These are phyloP conservation scores for Etheostoma spectabile DNA, from an alignment of 2,113 vertebrate species.

Conservation along the genomic window DNA sequence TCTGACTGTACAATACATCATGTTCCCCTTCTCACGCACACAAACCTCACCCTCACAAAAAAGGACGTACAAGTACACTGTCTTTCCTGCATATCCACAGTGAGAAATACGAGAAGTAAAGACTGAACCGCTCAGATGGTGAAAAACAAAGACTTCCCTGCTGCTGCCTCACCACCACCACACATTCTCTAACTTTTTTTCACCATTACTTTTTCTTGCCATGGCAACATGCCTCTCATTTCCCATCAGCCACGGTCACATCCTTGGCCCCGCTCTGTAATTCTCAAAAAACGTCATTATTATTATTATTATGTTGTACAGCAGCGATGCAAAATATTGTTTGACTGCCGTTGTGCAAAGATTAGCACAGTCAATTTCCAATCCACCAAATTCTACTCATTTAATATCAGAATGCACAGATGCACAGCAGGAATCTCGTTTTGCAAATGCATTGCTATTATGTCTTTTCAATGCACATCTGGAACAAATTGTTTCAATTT, in stretches of 20 bases:
- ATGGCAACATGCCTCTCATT: slow-evolving; percentile 64
- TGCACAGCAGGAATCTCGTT: slow-evolving; percentile 17
- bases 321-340: slow-evolving; percentile 11
- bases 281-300: slow-evolving; percentile 50
- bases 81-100: neutral
- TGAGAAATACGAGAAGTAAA: slow-evolving; percentile 45
- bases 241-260: slow-evolving; percentile 68
- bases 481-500: slow-evolving; percentile 39
- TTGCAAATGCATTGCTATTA: slow-evolving; percentile 6
- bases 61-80: no score
- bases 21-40: slow-evolving; percentile 18
- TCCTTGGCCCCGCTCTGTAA: slow-evolving; percentile 42
- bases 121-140: slow-evolving; percentile 28
- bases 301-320: slow-evolving; percentile 39
- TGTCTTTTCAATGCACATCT: slow-evolving; percentile 47
- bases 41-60: neutral
- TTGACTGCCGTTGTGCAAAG: slow-evolving; percentile 28
- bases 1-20: slow-evolving; percentile 21
- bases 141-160: slow-evolving; percentile 58
- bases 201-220: slow-evolving; percentile 1
- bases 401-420: slow-evolving; percentile 15
- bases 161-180: slow-evolving; percentile 36
- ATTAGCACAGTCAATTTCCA: slow-evolving; percentile 16
- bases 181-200: slow-evolving; percentile 49
- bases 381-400: neutral